Evolutionary conservation across 1,140 invertebrate species (phyloP), one percentile per base, ranked within the genome.

Genomic region (Lasaia peninsularis): DNA sequence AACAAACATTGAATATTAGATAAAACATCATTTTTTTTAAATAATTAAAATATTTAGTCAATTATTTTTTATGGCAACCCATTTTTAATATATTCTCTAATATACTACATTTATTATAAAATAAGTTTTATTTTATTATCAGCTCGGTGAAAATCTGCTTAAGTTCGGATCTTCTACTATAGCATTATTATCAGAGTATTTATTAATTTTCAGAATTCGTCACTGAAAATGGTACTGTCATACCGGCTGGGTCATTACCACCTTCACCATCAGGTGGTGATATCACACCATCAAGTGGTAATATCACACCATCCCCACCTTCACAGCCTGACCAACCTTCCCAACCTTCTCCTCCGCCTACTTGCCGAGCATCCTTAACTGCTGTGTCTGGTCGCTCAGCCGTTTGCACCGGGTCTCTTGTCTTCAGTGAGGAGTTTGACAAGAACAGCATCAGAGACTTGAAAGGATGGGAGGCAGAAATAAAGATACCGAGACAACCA

Each of bases 401-500:
- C 3, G 83, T 91, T 2, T 93, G 92, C 59, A 77, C 75, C 52
- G 90, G 87, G 2, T 71, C 75, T 24, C 65, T 91, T 2, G 70
- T 91, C 37, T 92, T 92, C 68, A 84, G 76, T 58, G 91, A 91
- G 20, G 80, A 91, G 7, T 92, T 92, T 56, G 75, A 81, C 50
- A 72, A 55, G 56, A 60, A n/a, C 18, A 83, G 62, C 57, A 66
- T 78, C 1, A 73, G 74, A n/a, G 69, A 76, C 4, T 58, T 82
- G 0, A 48, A n/a, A 0, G 79, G 73, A 56, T 91, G 90, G 90
- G 74, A 69, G 2, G 56, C 80, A 0, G 89, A 91, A 69, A 60
- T 80, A 37, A 89, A 77, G 73, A 91, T 91, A 67, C 84, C 83
- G 32, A 74, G 76, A 60, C 76, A 80, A 67, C 90, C 88, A 62